A percentile compares a stretch with the other conserved stretches of the same genome.
phyloP scores from a whole-genome alignment of 2,888 invertebrate species.

The Aspidapion aeneum region DNA sequence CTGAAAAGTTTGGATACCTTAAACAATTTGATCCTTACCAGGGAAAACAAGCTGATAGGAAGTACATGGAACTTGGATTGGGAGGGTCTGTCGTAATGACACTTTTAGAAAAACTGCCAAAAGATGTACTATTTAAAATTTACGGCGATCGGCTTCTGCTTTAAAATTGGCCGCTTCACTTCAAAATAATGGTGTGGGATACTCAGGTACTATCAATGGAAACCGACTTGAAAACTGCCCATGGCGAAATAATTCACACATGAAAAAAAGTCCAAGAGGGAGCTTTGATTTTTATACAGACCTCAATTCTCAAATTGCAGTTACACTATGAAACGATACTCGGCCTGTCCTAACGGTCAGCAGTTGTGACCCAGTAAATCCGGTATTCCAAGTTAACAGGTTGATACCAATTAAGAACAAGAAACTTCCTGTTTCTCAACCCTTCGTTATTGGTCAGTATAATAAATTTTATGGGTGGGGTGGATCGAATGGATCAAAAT shows the following conservation, averaged over 20 bases:
- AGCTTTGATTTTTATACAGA: slow-evolving; percentile 22
- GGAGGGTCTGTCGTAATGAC: slow-evolving; percentile 26
- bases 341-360: slow-evolving; percentile 25
- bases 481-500: slow-evolving; percentile 31
- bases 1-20: slow-evolving; percentile 19
- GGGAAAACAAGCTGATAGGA: slow-evolving; percentile 14
- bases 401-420: slow-evolving; percentile 27
- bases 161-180: too few relatives aligned
- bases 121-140: slow-evolving; percentile 26
- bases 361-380: slow-evolving; percentile 23
- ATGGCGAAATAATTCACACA: too few relatives aligned
- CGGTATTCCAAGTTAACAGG: slow-evolving; percentile 22
- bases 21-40: slow-evolving; percentile 21
- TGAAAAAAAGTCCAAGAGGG: slow-evolving; percentile 18
- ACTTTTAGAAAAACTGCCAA: slow-evolving; percentile 22
- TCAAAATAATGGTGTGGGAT: slow-evolving; percentile 21
- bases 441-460: slow-evolving; percentile 26
- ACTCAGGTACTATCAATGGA: slow-evolving; percentile 26
- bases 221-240: slow-evolving; percentile 21
- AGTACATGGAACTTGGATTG: slow-evolving; percentile 20
- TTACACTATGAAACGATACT: slow-evolving; percentile 29
- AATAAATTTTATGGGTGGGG: slow-evolving; percentile 32
- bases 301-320: slow-evolving; percentile 18
- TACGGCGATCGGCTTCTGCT: slow-evolving; percentile 27
- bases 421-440: slow-evolving; percentile 24